Base-by-base conservation (phyloP, 2,888 invertebrate genomes). In the Dolichopus griseipennis region DNA sequence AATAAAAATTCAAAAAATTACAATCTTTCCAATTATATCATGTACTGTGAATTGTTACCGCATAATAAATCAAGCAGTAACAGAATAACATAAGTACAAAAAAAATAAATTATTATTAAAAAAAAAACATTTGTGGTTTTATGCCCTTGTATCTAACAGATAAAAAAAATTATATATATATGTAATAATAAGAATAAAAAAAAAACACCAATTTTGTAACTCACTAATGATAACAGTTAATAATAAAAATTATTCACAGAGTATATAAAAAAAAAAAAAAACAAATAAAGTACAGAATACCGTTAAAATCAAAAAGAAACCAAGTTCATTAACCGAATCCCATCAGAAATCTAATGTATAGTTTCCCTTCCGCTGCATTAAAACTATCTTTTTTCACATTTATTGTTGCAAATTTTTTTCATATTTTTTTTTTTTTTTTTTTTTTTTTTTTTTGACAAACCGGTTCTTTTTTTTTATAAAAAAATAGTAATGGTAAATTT, bases 51-150 rank as follows among this genome's bases (percentile, higher is more conserved):
- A 52, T 52, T 52, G 52, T 52, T 52, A 52, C 52, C 52, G 52
- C 52, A 52, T 52, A 52, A 52, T 52, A 52, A 52, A 52, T 52
- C 52, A 52, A 52, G 52, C 52, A 18, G 52, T 52, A 52, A 52
- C 15, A n/a, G 15, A 18, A 18, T 52, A 18, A 52, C 52, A 52
- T 12, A 1, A n/a, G 27, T 27, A 27, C 27, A n/a, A n/a, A n/a
- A n/a, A n/a, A n/a, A n/a, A n/a, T n/a, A n/a, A n/a, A n/a, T n/a
- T n/a, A n/a, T 5, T 27, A 5, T 27, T 2, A 52, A 52, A 52
- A 15, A 52, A 52, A n/a, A 52, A 52, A n/a, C 52, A 52, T 52
- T 52, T 52, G 52, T 52, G 52, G 52, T 52, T 52, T 52, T 18
- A 37, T 52, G 15, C 52, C 18, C 52, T n/a, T n/a, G 18, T 15